phyloP scores from a whole-genome alignment of 2,113 vertebrate genomes.

The human region DNA sequence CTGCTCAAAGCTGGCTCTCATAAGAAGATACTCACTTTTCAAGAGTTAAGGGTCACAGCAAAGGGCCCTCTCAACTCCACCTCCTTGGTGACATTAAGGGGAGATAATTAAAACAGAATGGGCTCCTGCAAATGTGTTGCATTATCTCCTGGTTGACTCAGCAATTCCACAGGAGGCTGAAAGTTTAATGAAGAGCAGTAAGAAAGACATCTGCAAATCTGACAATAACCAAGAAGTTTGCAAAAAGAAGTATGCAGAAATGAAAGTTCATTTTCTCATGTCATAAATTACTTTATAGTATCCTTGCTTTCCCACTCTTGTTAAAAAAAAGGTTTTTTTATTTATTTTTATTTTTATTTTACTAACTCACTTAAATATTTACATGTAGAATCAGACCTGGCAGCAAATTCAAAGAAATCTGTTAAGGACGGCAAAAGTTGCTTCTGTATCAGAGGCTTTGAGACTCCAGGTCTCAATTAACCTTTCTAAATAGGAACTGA shows the following conservation, averaged over 20 bases:
- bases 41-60: not conserved
- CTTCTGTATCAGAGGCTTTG: slow-evolving; percentile 61
- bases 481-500: slow-evolving; percentile 64
- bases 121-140: not conserved
- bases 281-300: not conserved
- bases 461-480: slow-evolving; percentile 54
- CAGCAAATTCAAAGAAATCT: slow-evolving; percentile 67
- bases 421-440: slow-evolving; percentile 38
- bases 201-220: slow-evolving; percentile 8
- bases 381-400: slow-evolving; percentile 58
- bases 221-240: slow-evolving; percentile 30
- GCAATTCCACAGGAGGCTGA: not conserved
- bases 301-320: not conserved
- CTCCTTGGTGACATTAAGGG: not conserved
- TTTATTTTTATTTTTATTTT: not conserved
- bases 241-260: slow-evolving; percentile 5
- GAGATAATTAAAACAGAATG: not conserved
- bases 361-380: slow-evolving; percentile 66
- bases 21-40: not conserved
- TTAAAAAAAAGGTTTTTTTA: not conserved
- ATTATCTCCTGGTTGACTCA: not conserved
- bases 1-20: not conserved
- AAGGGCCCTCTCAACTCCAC: not conserved
- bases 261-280: not conserved
- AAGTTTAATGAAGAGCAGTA: not conserved